These are phyloP conservation scores for Stenolophus ochropezus DNA, from an alignment of 2,888 invertebrate genomes.

Conservation along the genomic window DNA sequence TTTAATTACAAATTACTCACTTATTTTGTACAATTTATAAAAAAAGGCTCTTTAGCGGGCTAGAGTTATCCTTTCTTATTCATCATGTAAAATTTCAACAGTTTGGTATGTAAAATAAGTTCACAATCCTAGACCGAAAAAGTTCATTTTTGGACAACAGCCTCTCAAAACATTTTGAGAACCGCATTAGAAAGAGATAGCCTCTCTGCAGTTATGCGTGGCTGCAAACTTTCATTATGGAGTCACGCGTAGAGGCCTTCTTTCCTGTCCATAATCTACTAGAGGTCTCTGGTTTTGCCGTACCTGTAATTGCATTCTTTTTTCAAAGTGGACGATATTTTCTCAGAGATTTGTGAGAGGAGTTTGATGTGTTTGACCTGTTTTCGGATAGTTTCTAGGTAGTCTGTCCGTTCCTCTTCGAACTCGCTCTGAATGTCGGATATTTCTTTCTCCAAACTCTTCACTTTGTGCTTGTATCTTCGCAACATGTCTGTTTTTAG, in stretches of 20 bases:
- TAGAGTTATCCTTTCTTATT: no score
- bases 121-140: no score
- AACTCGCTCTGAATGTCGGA: conserved; percentile 87
- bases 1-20: no score
- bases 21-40: no score
- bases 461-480: conserved; percentile 80
- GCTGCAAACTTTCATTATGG: not conserved
- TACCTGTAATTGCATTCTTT: conserved; percentile 85
- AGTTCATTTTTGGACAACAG: no score
- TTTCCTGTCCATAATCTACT: not conserved
- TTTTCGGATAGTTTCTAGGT: conserved; percentile 85
- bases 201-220: no score
- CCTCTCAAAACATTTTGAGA: no score
- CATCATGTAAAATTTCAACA: no score
- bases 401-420: conserved; percentile 87
- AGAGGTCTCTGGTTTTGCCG: conserved; percentile 49
- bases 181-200: no score
- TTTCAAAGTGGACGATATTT: conserved; percentile 81
- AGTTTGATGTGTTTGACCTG: conserved; percentile 83
- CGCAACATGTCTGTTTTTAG: conserved; percentile 81
- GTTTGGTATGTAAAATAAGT: no score
- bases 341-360: conserved; percentile 79
- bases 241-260: not conserved
- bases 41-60: no score
- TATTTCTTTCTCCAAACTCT: conserved; percentile 82